Percentiles rank a stretch among this genome's conserved stretches.
These are phyloP conservation scores for Parnassius mnemosyne DNA, from an alignment of 2,888 invertebrate genomes.

Conservation along the genomic window DNA sequence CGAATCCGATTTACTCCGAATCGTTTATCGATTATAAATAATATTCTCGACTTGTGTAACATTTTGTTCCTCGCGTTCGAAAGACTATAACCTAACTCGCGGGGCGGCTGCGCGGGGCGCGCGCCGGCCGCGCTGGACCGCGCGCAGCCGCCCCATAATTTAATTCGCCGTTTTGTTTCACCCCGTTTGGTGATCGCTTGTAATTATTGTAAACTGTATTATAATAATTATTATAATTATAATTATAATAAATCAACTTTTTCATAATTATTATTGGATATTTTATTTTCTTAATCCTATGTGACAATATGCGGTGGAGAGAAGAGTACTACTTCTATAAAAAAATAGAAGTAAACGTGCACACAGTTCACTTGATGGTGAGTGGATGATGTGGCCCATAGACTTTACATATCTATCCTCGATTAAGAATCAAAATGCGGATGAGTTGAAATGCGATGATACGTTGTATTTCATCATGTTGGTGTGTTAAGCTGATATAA, in stretches of 20 bases:
- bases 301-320: no score
- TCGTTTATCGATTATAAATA: constrained; percentile 78
- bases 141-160: constrained; percentile 51
- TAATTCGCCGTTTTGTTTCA: constrained; percentile 80
- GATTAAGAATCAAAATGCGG: no score
- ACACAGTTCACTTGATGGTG: no score
- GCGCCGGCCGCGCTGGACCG: constrained; percentile 13
- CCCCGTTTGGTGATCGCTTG: constrained; percentile 80
- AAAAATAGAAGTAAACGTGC: no score
- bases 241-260: constrained; percentile 80
- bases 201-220: constrained; percentile 82
- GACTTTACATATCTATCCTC: no score
- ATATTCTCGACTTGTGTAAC: constrained; percentile 80
- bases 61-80: constrained; percentile 80
- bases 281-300: constrained; percentile 50
- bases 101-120: constrained; percentile 34
- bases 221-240: constrained; percentile 80
- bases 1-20: constrained; percentile 74
- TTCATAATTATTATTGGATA: constrained; percentile 77
- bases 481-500: no score
- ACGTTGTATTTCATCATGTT: no score
- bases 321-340: no score
- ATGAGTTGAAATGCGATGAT: no score
- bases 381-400: no score
- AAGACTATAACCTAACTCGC: constrained; percentile 74